Evolutionary conservation across 1,140 invertebrate species (phyloP).

Genomic region (Penaeus indicus): DNA sequence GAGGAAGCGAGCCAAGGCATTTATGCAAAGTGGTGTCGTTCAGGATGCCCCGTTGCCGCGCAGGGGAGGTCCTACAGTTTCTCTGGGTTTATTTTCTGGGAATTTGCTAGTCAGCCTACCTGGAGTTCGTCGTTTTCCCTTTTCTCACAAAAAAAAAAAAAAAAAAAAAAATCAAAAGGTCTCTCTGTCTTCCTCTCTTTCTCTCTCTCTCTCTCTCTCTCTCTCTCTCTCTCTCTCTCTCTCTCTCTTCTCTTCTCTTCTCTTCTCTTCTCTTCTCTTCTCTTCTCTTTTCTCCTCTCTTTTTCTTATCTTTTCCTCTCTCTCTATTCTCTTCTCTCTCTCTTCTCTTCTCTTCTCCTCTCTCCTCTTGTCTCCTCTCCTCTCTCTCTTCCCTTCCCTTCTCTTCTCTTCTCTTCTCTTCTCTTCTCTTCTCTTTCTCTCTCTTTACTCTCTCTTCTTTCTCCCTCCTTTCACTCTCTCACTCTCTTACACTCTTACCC

Average conservation of each 20-base stretch:
- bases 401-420: background rate
- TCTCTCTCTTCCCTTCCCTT: background rate
- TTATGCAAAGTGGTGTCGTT: no score
- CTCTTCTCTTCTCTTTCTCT: constrained; percentile 3
- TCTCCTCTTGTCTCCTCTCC: background rate
- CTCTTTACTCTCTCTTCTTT: no score
- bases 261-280: background rate
- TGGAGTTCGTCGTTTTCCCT: no score
- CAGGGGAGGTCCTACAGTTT: no score
- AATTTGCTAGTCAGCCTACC: no score
- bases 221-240: no score
- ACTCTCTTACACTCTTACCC: background rate
- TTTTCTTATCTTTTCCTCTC: background rate
- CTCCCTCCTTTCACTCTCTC: constrained; percentile 10
- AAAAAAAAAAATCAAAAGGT: no score
- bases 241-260: background rate
- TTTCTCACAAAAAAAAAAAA: no score
- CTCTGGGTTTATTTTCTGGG: no score
- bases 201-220: no score
- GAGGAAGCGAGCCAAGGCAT: background rate
- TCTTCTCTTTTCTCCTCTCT: background rate
- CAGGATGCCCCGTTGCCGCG: no score
- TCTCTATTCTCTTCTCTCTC: background rate
- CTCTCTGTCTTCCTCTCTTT: no score
- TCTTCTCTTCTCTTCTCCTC: background rate